phyloP scores from a whole-genome alignment of 2,113 vertebrate genomes.

The Corydoras sp. region DNA sequence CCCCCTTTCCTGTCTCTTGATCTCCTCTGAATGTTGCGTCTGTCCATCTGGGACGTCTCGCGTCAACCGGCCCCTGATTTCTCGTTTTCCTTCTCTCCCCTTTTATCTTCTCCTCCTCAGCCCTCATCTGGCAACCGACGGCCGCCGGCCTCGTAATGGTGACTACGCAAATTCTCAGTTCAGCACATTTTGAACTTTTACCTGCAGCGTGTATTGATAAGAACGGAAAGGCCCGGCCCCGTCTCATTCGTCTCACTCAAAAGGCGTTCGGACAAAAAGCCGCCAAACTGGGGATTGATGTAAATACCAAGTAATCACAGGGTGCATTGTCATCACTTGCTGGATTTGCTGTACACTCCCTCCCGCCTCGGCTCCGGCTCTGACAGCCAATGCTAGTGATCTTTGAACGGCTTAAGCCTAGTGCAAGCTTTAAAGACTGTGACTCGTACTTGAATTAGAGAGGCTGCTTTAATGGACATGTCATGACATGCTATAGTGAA shows the following conservation, averaged over 20 bases:
- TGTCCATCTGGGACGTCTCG: slow-evolving; percentile 9
- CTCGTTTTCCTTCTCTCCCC: background rate
- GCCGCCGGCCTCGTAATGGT: background rate
- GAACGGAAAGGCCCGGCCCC: background rate
- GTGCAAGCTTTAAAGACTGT: too few relatives aligned
- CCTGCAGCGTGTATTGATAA: slow-evolving; percentile 24
- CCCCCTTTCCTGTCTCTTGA: slow-evolving; percentile 10
- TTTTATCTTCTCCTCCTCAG: background rate
- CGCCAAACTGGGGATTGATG: too few relatives aligned
- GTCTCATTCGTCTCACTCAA: background rate
- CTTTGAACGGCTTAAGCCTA: too few relatives aligned
- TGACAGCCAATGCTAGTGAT: background rate
- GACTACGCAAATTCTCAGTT: slow-evolving; percentile 8
- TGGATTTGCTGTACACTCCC: slow-evolving; percentile 15
- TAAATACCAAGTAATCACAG: too few relatives aligned
- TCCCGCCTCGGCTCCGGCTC: background rate
- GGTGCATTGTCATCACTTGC: background rate
- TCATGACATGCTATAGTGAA: too few relatives aligned
- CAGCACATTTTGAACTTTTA: slow-evolving; percentile 24
- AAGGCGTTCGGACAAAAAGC: background rate
- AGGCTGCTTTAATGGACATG: too few relatives aligned
- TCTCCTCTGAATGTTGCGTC: background rate
- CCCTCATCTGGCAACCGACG: background rate
- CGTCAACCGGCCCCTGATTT: background rate
- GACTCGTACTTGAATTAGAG: too few relatives aligned